phyloP scores from a whole-genome alignment of 2,888 invertebrate species.

The Ectropis crepuscularia region DNA sequence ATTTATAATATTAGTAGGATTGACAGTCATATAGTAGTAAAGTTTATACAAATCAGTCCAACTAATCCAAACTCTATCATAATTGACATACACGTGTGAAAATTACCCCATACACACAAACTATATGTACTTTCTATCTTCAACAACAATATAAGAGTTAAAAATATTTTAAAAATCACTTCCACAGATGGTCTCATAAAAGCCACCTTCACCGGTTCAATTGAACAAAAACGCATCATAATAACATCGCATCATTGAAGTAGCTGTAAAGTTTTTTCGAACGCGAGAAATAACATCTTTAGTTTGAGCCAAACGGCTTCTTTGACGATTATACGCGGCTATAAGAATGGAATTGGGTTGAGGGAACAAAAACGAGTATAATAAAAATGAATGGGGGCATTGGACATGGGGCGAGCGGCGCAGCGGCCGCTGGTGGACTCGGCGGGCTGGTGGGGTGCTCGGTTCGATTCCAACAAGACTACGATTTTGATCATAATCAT shows the following conservation, averaged over 20 bases:
- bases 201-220: conserved; percentile 49
- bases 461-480: too few relatives aligned
- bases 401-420: conserved; percentile 39
- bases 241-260: conserved; percentile 47
- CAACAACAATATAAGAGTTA: too few relatives aligned
- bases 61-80: too few relatives aligned
- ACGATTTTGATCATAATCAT: too few relatives aligned
- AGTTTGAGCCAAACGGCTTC: conserved; percentile 65
- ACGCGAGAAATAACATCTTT: conserved; percentile 58
- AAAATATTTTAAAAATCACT: conserved; percentile 23
- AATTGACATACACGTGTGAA: too few relatives aligned
- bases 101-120: too few relatives aligned
- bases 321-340: conserved; percentile 75
- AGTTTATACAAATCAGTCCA: too few relatives aligned
- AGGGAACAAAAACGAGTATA: conserved; percentile 63
- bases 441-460: background rate
- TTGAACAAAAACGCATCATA: conserved; percentile 59
- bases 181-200: conserved; percentile 38
- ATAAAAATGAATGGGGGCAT: conserved; percentile 45
- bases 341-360: conserved; percentile 73
- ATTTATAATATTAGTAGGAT: too few relatives aligned
- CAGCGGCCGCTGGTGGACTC: conserved; percentile 29
- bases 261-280: conserved; percentile 49
- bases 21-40: too few relatives aligned
- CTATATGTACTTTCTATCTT: too few relatives aligned